Conservation (phyloP, 2,888 invertebrate species). For the Neocrepidodera transversa region DNA sequence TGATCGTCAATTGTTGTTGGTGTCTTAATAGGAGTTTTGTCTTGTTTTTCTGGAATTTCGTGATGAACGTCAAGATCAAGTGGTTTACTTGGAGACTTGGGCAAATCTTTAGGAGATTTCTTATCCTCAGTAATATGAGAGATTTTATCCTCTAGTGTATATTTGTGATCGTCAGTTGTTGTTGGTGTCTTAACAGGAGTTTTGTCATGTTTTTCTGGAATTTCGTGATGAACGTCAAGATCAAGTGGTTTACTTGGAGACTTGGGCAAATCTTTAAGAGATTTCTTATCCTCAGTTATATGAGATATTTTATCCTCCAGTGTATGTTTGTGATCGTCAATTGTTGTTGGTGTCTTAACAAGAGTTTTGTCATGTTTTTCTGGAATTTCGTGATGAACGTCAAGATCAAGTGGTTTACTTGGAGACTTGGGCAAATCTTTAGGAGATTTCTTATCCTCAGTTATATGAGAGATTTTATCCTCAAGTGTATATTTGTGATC, state of each 20-base stretch:
- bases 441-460: not conserved
- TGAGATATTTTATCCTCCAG: not conserved
- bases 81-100: conserved; percentile 4
- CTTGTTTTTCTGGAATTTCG: too few relatives aligned
- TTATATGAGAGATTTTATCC: too few relatives aligned
- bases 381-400: too few relatives aligned
- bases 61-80: not conserved
- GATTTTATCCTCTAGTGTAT: too few relatives aligned
- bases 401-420: not conserved
- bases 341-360: too few relatives aligned
- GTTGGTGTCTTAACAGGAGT: not conserved
- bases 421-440: not conserved
- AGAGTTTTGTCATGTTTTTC: too few relatives aligned
- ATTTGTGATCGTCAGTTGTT: too few relatives aligned
- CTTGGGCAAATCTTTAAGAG: not conserved
- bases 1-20: too few relatives aligned
- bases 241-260: not conserved
- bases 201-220: not conserved
- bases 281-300: not conserved
- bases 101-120: not conserved
- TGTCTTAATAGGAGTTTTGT: too few relatives aligned
- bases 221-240: not conserved
- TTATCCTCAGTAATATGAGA: not conserved
- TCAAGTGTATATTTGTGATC: not conserved
- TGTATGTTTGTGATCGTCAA: too few relatives aligned